These are phyloP conservation scores for Oreochromis niloticus DNA, from an alignment of 2,113 vertebrate species.

Conservation along the genomic window DNA sequence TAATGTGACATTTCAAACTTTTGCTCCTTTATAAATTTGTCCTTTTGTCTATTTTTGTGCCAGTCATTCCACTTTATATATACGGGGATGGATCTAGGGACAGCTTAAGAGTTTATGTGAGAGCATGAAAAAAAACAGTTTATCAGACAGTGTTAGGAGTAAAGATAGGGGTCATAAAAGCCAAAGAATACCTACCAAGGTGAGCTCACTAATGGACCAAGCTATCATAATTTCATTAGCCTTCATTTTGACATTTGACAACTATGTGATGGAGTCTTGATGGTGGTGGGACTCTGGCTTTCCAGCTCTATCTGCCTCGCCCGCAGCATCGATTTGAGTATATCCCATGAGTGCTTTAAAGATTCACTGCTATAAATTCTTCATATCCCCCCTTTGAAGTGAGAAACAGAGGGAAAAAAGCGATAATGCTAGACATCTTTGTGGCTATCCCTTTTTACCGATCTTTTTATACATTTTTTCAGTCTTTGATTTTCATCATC, in stretches of 20 bases:
- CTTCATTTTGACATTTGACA: constrained; percentile 22
- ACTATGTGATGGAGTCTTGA: constrained; percentile 17
- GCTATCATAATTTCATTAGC: constrained; percentile 29
- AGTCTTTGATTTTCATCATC: constrained; percentile 34
- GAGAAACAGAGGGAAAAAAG: constrained; percentile 29
- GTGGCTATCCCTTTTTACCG: constrained; percentile 2
- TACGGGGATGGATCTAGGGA: background rate
- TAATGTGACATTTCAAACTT: background rate
- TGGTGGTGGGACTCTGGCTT: constrained; percentile 44
- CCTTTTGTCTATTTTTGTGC: background rate
- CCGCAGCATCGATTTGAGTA: constrained; percentile 66
- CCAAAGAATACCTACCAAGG: background rate
- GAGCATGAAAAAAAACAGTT: background rate
- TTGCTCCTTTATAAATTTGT: background rate
- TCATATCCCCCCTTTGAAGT: constrained; percentile 73
- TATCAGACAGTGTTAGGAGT: background rate
- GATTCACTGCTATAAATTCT: constrained; percentile 72
- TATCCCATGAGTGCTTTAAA: constrained; percentile 68
- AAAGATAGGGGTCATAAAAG: background rate
- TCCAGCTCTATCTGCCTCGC: constrained; percentile 52
- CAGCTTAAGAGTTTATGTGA: background rate
- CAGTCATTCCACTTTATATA: background rate
- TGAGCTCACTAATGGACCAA: background rate
- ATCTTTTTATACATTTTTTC: background rate
- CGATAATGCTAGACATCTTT: constrained; percentile 45